A percentile compares a stretch with the other conserved stretches of the same genome.
These are phyloP conservation scores for Slavum lentiscoides DNA, from an alignment of 2,888 invertebrate genomes.

Conservation along the genomic window DNA sequence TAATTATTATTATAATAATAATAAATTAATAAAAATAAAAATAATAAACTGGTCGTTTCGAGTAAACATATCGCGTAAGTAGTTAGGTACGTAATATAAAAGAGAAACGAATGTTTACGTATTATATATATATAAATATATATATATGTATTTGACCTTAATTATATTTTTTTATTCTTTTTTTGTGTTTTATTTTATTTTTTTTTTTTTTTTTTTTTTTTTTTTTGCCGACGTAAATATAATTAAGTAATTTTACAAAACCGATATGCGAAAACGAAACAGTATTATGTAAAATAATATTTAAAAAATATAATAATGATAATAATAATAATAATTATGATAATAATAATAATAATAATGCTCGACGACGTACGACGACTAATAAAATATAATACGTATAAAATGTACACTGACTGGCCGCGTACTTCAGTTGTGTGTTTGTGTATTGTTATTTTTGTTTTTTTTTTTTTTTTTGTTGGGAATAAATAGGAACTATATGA, in stretches of 20 bases:
- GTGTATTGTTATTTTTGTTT: neutral
- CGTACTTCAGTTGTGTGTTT: neutral
- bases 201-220: neutral
- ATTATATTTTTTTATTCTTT: slow-evolving; percentile 12
- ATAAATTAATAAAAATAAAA: slow-evolving; percentile 28
- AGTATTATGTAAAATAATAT: neutral
- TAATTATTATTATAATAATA: too few relatives aligned
- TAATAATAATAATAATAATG: slow-evolving; percentile 17
- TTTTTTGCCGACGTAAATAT: neutral
- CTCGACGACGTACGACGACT: neutral
- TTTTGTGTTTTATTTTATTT: neutral
- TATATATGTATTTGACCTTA: neutral
- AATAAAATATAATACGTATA: neutral
- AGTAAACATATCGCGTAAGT: slow-evolving; percentile 15
- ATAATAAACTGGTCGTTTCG: slow-evolving; percentile 32
- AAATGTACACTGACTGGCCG: slow-evolving; percentile 13
- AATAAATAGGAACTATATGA: slow-evolving; percentile 49
- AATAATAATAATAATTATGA: slow-evolving; percentile 19
- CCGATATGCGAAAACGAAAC: slow-evolving; percentile 2
- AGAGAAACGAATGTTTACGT: too few relatives aligned
- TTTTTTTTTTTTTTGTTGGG: slow-evolving; percentile 26
- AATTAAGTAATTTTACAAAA: neutral
- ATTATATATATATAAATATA: neutral
- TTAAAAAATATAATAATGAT: neutral
- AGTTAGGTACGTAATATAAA: too few relatives aligned